Evolutionary conservation across 2,888 invertebrate genomes (phyloP), one percentile per base, ranked within the genome.

Genomic region (Tenthredo amoena): DNA sequence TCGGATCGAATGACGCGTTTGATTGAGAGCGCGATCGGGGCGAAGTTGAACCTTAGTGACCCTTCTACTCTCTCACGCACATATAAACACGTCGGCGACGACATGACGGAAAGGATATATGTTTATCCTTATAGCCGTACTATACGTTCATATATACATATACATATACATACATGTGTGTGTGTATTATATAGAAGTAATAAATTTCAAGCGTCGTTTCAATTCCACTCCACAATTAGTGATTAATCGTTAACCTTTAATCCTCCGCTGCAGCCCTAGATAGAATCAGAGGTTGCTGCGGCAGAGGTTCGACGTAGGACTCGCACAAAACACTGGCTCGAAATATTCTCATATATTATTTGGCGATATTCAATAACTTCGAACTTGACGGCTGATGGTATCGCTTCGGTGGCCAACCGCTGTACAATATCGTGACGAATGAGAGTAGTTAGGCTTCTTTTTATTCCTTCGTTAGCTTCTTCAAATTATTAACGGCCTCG

Each of bases 381-480:
- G 87, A 86, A 83, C 85, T 87, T 86, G 88, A 87, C 88, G 87
- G 85, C 85, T 88, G 90, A 91, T 91, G 88, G 76, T 91, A 91
- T 91, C 91, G 89, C 68, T 89, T 87, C 87, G 89, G 89, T 89
- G 91, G 91, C 90, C 91, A 90, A 91, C 88, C 88, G 81, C 58
- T 90, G 90, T 91, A 91, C 90, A 90, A 90, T 91, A 91, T 92
- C 91, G 91, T 91, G 92, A 92, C 91, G 91, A 91, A 91, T 91
- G 90, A 89, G 87, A 87, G 86, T 88, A 86, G 90, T 91, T 89
- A 88, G 89, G 87, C 81, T 87, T 21, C 77, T 77, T 81, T 81
- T 81, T 81, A 37, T 81, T 81, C 81, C 62, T 40, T 81, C 81
- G 81, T 81, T 62, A 81, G 81, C 81, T 37, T 81, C 81, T 40